Evolutionary conservation across 1,140 invertebrate genomes (phyloP).

Genomic region (Drosophila fuyamai): DNA sequence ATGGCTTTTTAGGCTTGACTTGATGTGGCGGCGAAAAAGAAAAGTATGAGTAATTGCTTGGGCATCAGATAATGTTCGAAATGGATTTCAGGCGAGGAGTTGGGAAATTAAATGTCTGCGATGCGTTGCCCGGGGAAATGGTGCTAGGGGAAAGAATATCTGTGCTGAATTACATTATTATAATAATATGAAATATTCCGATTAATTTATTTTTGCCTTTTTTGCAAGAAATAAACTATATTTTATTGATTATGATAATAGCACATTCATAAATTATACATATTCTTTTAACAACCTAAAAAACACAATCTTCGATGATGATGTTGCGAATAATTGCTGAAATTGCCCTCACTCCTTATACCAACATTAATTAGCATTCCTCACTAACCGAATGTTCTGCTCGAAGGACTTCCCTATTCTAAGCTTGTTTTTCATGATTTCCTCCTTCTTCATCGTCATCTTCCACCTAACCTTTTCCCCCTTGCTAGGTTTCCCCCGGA

Average conservation of each 20-base stretch:
- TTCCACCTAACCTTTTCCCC: conserved; percentile 19
- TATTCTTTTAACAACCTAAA: not conserved
- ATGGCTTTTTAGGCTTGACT: conserved; percentile 48
- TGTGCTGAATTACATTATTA: no score
- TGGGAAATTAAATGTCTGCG: not conserved
- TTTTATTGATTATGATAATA: no score
- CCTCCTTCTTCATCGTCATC: conserved; percentile 1
- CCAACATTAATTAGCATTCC: conserved; percentile 15
- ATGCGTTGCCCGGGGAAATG: not conserved
- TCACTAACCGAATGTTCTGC: conserved; percentile 17
- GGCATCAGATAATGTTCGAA: conserved; percentile 27
- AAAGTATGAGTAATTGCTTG: conserved; percentile 48
- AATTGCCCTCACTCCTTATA: not conserved
- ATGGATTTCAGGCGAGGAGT: not conserved
- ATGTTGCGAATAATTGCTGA: not conserved
- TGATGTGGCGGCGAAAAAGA: conserved; percentile 24
- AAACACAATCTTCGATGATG: not conserved
- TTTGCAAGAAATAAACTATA: no score
- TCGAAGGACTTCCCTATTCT: conserved; percentile 11
- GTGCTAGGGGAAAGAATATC: not conserved
- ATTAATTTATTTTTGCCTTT: no score
- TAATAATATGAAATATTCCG: no score
- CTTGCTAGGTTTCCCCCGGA: conserved; percentile 19
- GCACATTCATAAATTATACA: no score
- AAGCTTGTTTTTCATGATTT: conserved; percentile 11